These are phyloP conservation scores for Hymenopus coronatus DNA, from an alignment of 2,888 invertebrate species.

Conservation along the genomic window DNA sequence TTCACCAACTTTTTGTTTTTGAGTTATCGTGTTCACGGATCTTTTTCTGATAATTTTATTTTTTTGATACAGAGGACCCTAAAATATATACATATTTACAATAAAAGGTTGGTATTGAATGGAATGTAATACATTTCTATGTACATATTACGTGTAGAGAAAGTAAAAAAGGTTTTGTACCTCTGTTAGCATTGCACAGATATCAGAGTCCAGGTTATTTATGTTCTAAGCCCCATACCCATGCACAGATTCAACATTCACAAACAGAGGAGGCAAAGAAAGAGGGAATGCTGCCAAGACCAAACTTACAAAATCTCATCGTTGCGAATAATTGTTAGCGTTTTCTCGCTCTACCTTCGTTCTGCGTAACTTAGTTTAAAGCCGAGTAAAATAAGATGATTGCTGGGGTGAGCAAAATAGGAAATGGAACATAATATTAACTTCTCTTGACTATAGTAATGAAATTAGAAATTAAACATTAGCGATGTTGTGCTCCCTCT, in stretches of 20 bases:
- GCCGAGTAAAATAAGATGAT: not conserved
- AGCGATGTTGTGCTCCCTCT: not conserved
- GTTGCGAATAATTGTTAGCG: not conserved
- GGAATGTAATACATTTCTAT: too few relatives aligned
- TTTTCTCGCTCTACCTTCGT: not conserved
- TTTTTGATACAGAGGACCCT: too few relatives aligned
- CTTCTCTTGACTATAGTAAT: not conserved
- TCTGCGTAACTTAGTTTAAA: not conserved
- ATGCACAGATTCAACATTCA: not conserved
- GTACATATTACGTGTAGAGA: too few relatives aligned
- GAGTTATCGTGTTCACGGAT: too few relatives aligned
- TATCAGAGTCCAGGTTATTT: too few relatives aligned
- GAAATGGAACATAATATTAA: constrained; percentile 11
- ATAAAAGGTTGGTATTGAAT: too few relatives aligned
- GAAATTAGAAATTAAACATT: constrained; percentile 22
- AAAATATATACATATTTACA: too few relatives aligned
- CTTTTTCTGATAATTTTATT: too few relatives aligned
- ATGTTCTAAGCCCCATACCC: too few relatives aligned
- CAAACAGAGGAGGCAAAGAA: not conserved
- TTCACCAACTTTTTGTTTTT: too few relatives aligned
- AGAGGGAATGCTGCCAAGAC: not conserved
- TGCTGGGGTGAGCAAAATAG: not conserved
- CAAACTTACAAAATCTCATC: not conserved
- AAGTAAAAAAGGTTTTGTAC: too few relatives aligned
- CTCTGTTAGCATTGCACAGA: too few relatives aligned